Percentiles rank a stretch among this genome's conserved stretches.
Conservation (phyloP, 2,113 vertebrate species). For the Sinocyclocheilus anshuiensis region DNA sequence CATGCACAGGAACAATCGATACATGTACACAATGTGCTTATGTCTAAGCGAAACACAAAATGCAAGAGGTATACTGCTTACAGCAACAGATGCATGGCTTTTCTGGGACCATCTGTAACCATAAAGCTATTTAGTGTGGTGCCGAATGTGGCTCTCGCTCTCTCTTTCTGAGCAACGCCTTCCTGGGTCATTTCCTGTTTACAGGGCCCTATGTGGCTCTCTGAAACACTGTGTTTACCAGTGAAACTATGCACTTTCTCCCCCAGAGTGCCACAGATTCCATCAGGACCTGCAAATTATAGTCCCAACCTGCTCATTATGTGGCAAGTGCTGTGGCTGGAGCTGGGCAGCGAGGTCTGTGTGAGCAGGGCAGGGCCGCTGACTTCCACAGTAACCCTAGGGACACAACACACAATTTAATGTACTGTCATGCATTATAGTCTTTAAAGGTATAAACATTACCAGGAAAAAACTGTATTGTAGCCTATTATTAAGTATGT, state of each 20-base stretch:
- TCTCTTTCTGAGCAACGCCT: constrained; percentile 71
- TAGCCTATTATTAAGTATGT: neutral
- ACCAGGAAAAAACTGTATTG: neutral
- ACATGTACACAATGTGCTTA: constrained; percentile 4
- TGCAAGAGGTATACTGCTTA: neutral
- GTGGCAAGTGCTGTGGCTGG: constrained; percentile 65
- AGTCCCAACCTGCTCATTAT: constrained; percentile 76
- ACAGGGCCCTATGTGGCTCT: constrained; percentile 68
- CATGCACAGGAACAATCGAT: neutral
- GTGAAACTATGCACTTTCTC: constrained; percentile 72
- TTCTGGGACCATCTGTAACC: constrained; percentile 37
- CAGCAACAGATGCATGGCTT: constrained; percentile 15
- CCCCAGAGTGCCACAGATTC: constrained; percentile 70
- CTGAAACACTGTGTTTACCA: constrained; percentile 69
- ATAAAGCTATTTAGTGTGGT: constrained; percentile 66
- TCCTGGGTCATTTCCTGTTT: constrained; percentile 82
- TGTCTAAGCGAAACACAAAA: constrained; percentile 6
- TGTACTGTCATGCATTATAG: neutral
- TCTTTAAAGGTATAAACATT: neutral
- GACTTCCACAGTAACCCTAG: constrained; percentile 70
- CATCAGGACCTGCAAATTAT: constrained; percentile 77
- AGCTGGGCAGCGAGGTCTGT: constrained; percentile 61
- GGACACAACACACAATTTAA: constrained; percentile 4
- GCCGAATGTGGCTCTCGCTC: constrained; percentile 70
- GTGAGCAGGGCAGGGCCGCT: constrained; percentile 66